Conservation (phyloP, 1,140 invertebrate genomes). For the Magallana angulata region DNA sequence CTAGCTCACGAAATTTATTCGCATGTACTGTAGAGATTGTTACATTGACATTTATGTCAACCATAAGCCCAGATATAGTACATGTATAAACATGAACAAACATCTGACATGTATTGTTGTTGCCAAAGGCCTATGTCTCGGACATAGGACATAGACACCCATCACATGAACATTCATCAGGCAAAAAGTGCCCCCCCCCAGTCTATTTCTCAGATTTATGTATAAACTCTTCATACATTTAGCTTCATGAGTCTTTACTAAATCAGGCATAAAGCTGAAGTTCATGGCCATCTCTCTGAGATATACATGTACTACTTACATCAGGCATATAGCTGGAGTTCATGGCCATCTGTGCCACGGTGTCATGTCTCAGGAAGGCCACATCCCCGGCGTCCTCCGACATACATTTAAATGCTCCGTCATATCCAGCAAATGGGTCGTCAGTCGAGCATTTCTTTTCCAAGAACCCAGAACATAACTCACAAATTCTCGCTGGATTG, state of each 20-base stretch:
- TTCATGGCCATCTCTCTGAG: constrained; percentile 51
- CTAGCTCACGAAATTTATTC: too few species aligned
- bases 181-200: too few species aligned
- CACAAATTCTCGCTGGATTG: constrained; percentile 90
- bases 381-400: constrained; percentile 88
- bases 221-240: too few species aligned
- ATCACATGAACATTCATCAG: too few species aligned
- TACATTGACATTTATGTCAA: too few species aligned
- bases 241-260: not conserved
- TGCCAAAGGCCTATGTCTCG: too few species aligned
- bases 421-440: constrained; percentile 94
- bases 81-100: too few species aligned
- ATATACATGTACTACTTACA: not conserved
- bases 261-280: constrained; percentile 16
- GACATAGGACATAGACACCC: too few species aligned
- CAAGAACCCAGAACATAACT: constrained; percentile 87
- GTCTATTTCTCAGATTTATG: too few species aligned
- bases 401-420: constrained; percentile 90
- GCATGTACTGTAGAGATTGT: too few species aligned
- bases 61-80: too few species aligned
- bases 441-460: constrained; percentile 87
- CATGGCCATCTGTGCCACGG: constrained; percentile 79
- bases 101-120: too few species aligned
- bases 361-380: constrained; percentile 91
- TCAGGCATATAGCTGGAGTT: constrained; percentile 25